These are phyloP conservation scores for Gymnodraco acuticeps DNA, from an alignment of 2,797 vertebrate genomes.

Conservation along the genomic window DNA sequence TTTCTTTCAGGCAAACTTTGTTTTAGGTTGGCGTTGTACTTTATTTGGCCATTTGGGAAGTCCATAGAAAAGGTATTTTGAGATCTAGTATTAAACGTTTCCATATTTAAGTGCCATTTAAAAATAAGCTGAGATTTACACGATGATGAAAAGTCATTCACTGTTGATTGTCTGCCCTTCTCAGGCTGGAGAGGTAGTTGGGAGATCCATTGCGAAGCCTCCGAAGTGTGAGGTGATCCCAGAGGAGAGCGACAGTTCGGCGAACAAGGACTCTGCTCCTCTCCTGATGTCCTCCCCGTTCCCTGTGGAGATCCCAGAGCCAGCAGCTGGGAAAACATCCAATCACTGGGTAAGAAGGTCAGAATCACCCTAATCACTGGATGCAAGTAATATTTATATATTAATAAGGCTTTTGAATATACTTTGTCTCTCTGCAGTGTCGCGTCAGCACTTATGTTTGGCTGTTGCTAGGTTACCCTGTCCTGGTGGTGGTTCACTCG, in stretches of 20 bases:
- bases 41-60: conserved; percentile 91
- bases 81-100: not conserved
- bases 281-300: conserved; percentile 56
- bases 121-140: not conserved
- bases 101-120: not conserved
- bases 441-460: conserved; percentile 68
- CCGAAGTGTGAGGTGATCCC: conserved; percentile 64
- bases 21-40: conserved; percentile 83
- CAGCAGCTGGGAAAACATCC: conserved; percentile 14
- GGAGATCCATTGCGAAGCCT: conserved; percentile 57
- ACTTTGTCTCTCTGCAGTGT: conserved; percentile 60
- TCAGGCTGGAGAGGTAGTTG: conserved; percentile 61
- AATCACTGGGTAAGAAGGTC: conserved; percentile 85
- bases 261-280: conserved; percentile 65
- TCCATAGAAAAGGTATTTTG: conserved; percentile 82
- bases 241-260: conserved; percentile 61
- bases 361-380: not conserved
- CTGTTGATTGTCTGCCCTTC: not conserved
- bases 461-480: conserved; percentile 86
- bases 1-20: conserved; percentile 83
- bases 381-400: not conserved
- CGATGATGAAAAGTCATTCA: not conserved
- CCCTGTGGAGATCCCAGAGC: conserved; percentile 53
- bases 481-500: conserved; percentile 82
- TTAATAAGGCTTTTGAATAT: not conserved